A percentile compares a stretch with the other conserved stretches of the same genome.
phyloP scores from a whole-genome alignment of 2,888 invertebrate genomes.

The Idaea biselata region DNA sequence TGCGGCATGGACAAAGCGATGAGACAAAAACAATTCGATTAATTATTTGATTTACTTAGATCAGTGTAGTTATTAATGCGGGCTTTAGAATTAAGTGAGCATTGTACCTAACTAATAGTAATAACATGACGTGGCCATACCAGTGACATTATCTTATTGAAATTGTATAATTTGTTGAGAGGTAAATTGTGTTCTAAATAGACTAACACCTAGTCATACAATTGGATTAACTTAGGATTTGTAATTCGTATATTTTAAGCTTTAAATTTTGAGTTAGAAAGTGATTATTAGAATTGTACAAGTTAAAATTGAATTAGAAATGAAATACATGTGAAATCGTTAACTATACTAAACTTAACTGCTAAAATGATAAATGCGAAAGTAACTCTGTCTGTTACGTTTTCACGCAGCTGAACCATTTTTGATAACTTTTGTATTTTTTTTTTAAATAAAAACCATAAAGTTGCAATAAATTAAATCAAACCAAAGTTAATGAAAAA shows the following conservation, averaged over 20 bases:
- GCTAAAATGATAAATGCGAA: too few species aligned
- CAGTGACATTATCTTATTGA: conserved; percentile 38
- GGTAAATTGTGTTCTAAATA: conserved; percentile 33
- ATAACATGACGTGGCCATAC: conserved; percentile 49
- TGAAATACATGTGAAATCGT: not conserved
- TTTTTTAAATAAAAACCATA: not conserved
- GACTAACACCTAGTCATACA: conserved; percentile 61
- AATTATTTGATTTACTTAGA: conserved; percentile 21
- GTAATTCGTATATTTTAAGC: conserved; percentile 21
- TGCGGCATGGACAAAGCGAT: too few species aligned
- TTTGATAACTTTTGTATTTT: too few species aligned
- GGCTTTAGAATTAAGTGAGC: conserved; percentile 14
- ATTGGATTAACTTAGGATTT: conserved; percentile 20
- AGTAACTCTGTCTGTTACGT: too few species aligned
- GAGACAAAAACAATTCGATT: too few species aligned
- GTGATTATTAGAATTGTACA: not conserved
- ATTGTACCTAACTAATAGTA: conserved; percentile 37
- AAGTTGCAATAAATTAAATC: not conserved
- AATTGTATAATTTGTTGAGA: conserved; percentile 16
- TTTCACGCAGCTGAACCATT: too few species aligned
- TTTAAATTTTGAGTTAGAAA: conserved; percentile 11
- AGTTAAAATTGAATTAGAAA: not conserved
- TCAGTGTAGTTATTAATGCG: conserved; percentile 20
- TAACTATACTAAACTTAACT: too few species aligned
- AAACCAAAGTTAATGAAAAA: not conserved